These are phyloP conservation scores for Acrobasis repandana DNA, from an alignment of 2,888 invertebrate genomes.

Conservation along the genomic window DNA sequence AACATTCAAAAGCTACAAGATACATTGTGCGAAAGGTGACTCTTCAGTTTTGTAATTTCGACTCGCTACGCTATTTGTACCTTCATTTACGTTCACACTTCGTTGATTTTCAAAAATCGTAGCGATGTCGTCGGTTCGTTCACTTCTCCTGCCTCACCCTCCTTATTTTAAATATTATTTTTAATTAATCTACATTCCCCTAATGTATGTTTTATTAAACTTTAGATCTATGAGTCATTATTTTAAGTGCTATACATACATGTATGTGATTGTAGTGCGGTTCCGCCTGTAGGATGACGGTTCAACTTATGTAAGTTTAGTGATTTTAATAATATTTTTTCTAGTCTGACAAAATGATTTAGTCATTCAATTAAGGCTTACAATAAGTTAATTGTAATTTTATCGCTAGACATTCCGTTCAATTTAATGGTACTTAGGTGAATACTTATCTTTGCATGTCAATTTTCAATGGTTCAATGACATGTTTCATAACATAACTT, in stretches of 20 bases:
- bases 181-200: constrained; percentile 10
- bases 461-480: background rate
- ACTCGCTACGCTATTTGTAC: constrained; percentile 10
- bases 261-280: background rate
- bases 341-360: constrained; percentile 21
- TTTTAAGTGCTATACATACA: background rate
- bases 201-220: constrained; percentile 2
- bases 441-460: background rate
- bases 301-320: constrained; percentile 28
- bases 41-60: constrained; percentile 7
- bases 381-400: background rate
- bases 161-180: constrained; percentile 13
- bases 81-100: constrained; percentile 11
- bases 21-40: background rate
- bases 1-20: background rate
- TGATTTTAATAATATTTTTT: constrained; percentile 36
- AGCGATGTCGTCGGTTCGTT: constrained; percentile 17
- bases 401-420: background rate
- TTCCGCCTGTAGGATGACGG: constrained; percentile 23
- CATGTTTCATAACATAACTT: background rate
- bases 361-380: background rate
- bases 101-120: constrained; percentile 3
- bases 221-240: background rate
- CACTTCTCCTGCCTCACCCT: constrained; percentile 20
- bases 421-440: background rate